These are phyloP conservation scores for Corythornis cristatus DNA, from an alignment of 2,113 vertebrate genomes.

Conservation along the genomic window DNA sequence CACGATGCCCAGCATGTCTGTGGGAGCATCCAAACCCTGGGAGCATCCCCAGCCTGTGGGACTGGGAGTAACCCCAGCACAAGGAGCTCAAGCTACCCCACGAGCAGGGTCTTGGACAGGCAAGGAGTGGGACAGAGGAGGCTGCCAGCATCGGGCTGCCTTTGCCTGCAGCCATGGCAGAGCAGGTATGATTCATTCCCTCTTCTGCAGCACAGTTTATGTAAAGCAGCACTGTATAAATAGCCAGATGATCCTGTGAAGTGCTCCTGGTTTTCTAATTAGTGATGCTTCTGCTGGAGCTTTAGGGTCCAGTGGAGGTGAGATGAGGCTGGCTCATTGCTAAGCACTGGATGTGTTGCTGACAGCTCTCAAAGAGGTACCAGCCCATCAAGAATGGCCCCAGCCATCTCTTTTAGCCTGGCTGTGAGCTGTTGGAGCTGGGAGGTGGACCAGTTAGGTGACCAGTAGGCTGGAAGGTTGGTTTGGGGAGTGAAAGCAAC, in stretches of 20 bases:
- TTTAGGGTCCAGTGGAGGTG: neutral
- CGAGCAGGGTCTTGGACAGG: neutral
- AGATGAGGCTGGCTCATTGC: neutral
- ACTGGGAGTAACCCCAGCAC: accelerated
- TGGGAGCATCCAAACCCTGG: neutral
- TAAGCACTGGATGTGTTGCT: neutral
- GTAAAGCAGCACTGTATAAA: constrained; percentile 44
- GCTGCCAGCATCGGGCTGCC: accelerated
- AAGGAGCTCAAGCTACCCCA: neutral
- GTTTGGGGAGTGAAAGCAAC: neutral
- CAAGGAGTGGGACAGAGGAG: neutral
- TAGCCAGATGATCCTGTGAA: neutral
- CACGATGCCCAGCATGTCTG: neutral
- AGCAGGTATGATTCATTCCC: constrained; percentile 54
- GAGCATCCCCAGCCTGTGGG: accelerated
- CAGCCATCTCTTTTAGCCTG: neutral
- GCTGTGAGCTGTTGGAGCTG: neutral
- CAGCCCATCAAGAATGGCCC: accelerated
- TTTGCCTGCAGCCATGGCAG: neutral
- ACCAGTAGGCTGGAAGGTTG: neutral
- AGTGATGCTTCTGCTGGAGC: neutral
- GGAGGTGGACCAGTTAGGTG: neutral
- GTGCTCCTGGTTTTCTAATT: constrained; percentile 14
- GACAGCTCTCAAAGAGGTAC: neutral
- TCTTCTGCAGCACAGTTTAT: constrained; percentile 29